A percentile compares a stretch with the other conserved stretches of the same genome.
Evolutionary conservation across 2,797 vertebrate species (phyloP).

Genomic region (Setipinna tenuifilis): DNA sequence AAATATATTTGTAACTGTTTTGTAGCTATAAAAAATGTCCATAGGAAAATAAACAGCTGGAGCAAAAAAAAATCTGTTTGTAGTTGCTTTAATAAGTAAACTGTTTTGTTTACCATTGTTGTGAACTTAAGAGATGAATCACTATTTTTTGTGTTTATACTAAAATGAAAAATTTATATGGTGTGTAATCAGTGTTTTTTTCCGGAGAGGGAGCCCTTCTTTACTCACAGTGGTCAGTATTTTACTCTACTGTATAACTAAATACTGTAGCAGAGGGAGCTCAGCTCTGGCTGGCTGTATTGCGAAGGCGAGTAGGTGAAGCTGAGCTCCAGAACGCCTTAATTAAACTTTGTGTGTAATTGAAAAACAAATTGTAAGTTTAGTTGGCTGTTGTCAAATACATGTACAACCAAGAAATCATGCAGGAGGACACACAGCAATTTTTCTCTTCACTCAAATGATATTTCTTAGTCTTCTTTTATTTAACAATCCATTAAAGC

Average conservation of each 20-base stretch:
- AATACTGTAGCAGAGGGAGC: too few relatives aligned
- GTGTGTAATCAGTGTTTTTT: too few relatives aligned
- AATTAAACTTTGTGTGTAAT: too few relatives aligned
- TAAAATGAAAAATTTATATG: too few relatives aligned
- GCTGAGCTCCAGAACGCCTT: too few relatives aligned
- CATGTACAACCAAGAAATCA: background rate
- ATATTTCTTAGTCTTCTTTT: background rate
- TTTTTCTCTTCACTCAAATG: background rate
- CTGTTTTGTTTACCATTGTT: background rate
- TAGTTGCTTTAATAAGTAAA: background rate
- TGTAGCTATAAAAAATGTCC: background rate
- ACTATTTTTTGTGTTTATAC: background rate
- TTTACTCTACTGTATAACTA: too few relatives aligned
- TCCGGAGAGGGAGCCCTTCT: too few relatives aligned
- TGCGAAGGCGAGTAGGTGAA: too few relatives aligned
- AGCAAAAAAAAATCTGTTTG: background rate
- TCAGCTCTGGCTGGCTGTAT: too few relatives aligned
- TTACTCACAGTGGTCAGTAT: too few relatives aligned
- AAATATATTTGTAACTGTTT: slow-evolving; percentile 12
- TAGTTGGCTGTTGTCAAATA: too few relatives aligned
- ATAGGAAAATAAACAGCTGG: background rate
- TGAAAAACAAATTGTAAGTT: too few relatives aligned
- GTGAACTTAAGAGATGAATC: background rate
- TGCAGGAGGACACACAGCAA: background rate
- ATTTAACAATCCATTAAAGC: background rate